These are phyloP conservation scores for Deroplatys truncata DNA, from an alignment of 2,888 invertebrate genomes.

Conservation along the genomic window DNA sequence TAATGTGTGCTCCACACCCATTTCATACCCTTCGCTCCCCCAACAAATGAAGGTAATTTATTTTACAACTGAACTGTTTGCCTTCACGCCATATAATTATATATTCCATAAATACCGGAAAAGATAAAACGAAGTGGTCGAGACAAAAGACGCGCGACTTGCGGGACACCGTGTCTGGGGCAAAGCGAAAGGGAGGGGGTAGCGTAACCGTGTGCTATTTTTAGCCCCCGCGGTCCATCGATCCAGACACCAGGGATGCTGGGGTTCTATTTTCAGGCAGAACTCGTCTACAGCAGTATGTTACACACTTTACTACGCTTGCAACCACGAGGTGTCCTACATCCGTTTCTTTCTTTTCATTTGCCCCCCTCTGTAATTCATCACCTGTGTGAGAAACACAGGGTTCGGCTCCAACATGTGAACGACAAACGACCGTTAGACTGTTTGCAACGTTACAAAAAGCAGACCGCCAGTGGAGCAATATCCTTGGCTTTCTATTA, in stretches of 20 bases:
- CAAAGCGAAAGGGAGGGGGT: background rate
- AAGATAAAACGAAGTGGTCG: too few species aligned
- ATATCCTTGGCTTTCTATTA: too few species aligned
- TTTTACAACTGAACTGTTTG: too few species aligned
- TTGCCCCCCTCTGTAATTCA: background rate
- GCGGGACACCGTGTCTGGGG: background rate
- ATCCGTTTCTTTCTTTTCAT: background rate
- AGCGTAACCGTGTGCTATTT: conserved; percentile 40
- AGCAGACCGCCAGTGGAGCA: too few species aligned
- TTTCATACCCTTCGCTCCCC: too few species aligned
- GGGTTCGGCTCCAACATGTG: too few species aligned
- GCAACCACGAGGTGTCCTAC: background rate
- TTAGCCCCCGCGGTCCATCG: conserved; percentile 45
- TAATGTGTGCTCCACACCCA: too few species aligned
- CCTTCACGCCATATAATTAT: too few species aligned
- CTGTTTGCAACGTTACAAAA: too few species aligned
- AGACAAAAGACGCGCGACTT: background rate
- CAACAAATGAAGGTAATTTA: too few species aligned
- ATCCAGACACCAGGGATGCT: conserved; percentile 35
- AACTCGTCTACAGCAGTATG: background rate
- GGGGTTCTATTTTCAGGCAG: conserved; percentile 7
- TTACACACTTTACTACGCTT: background rate
- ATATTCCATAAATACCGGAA: too few species aligned
- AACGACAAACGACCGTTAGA: too few species aligned
- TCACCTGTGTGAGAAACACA: background rate